Base-by-base conservation (phyloP, 2,888 invertebrate genomes). In the Steromphala cineraria region DNA sequence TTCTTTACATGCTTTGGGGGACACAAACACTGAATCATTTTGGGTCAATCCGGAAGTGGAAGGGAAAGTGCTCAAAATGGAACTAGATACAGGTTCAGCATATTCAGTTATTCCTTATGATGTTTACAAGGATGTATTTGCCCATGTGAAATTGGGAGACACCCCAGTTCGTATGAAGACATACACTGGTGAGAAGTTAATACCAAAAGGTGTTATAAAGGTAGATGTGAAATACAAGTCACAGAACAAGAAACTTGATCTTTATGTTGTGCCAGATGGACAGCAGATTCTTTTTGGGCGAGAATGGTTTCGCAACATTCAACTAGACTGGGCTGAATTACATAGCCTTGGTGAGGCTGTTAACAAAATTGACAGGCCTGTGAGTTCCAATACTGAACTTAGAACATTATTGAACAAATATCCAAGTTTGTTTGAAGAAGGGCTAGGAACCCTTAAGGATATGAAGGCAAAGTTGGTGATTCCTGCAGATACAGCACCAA, bases 251-350 rank as follows among this genome's bases (percentile, higher is more conserved):
- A 31, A 10, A 17, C 52, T 67, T 21, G 15, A n/a, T 21, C 40
- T 67, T 19, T 55, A 55, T n/a, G n/a, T n/a, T n/a, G n/a, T n/a
- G n/a, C n/a, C n/a, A n/a, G n/a, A 31, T 24, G 55, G 56, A 21
- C 36, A 71, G 2, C 71, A 36, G 28, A 53, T 67, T 31, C 67
- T 74, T 31, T 56, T 74, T 74, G 78, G 75, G 0, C 55, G 74
- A 24, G 55, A 67, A 31, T 78, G 78, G 78, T 19, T 81, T n/a
- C 17, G 53, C 5, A 56, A 52, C 24, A 78, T 71, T 15, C 52
- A 71, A 17, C 53, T 77, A 3, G 67, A 80, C 15, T 77, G 77
- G 77, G n/a, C n/a, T n/a, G n/a, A n/a, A n/a, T n/a, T n/a, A 79
- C 21, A 13, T 13, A 67, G 36, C 7, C 36, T 36, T n/a, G 36